Evolutionary conservation across 2,113 vertebrate species (phyloP).

Genomic region (Toxotes jaculatrix): DNA sequence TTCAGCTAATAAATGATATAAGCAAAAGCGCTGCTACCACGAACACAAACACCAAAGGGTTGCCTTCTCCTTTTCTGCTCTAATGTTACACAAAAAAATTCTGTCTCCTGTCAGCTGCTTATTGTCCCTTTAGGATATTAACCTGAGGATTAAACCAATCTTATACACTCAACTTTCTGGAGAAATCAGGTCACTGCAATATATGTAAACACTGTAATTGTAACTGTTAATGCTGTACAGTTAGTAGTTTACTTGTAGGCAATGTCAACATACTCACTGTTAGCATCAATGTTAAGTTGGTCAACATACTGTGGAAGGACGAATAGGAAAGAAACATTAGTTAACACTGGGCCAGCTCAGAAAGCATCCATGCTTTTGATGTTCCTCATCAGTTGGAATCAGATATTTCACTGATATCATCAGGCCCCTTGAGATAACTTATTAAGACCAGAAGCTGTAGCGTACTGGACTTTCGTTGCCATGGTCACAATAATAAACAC

Average conservation of each 20-base stretch:
- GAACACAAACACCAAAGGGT: neutral
- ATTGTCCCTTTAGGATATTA: neutral
- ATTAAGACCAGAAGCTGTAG: neutral
- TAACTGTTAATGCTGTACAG: neutral
- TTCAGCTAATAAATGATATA: neutral
- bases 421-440: neutral
- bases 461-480: neutral
- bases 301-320: neutral
- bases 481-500: neutral
- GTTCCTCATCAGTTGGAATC: neutral
- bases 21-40: neutral
- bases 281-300: neutral
- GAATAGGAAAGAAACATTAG: too few relatives aligned
- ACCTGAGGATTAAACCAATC: neutral
- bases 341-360: neutral
- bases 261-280: neutral
- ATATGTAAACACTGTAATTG: neutral
- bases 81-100: neutral
- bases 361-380: neutral
- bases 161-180: neutral
- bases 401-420: neutral
- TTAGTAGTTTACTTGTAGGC: neutral
- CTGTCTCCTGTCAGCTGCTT: neutral
- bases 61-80: neutral
- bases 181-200: neutral